phyloP scores from a whole-genome alignment of 2,888 invertebrate genomes.

The Phengaris alcon region DNA sequence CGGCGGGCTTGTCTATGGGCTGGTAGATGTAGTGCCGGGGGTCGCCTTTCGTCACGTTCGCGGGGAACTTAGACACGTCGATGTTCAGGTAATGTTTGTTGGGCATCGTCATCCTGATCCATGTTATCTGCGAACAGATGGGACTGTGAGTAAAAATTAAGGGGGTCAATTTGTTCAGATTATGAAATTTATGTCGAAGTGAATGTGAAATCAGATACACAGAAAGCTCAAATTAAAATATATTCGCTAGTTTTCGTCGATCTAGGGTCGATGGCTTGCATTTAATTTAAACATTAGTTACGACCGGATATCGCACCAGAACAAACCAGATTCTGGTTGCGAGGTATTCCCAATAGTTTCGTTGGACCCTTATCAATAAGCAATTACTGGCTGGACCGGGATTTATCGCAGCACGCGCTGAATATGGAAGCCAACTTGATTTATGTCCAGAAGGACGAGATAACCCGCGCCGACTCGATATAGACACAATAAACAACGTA shows the following conservation, averaged over 20 bases:
- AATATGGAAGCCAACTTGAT: slow-evolving; percentile 11
- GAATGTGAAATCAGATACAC: no score
- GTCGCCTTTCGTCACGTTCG: slow-evolving; percentile 80
- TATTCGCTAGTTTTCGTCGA: not conserved
- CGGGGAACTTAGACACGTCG: slow-evolving; percentile 86
- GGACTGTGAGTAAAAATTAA: not conserved
- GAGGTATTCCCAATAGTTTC: slow-evolving; percentile 21
- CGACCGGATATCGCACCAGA: not conserved
- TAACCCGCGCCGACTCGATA: slow-evolving; percentile 23
- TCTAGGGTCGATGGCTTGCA: slow-evolving; percentile 3
- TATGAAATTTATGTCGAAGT: no score
- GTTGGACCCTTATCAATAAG: slow-evolving; percentile 23
- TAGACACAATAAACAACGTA: slow-evolving; percentile 18
- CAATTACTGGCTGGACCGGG: not conserved
- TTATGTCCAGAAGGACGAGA: slow-evolving; percentile 18
- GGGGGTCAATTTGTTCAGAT: no score
- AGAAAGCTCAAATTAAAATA: not conserved
- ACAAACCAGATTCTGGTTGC: not conserved
- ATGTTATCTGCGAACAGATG: slow-evolving; percentile 72
- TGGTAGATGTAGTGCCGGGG: slow-evolving; percentile 84
- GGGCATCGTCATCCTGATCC: slow-evolving; percentile 88
- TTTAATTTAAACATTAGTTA: slow-evolving; percentile 15
- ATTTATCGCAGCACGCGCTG: slow-evolving; percentile 16
- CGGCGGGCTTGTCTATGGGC: slow-evolving; percentile 88
- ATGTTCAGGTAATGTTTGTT: slow-evolving; percentile 89